Percentiles rank a stretch among this genome's conserved stretches.
Conservation (phyloP, 2,888 invertebrate genomes). For the Pimpla rufipes region DNA sequence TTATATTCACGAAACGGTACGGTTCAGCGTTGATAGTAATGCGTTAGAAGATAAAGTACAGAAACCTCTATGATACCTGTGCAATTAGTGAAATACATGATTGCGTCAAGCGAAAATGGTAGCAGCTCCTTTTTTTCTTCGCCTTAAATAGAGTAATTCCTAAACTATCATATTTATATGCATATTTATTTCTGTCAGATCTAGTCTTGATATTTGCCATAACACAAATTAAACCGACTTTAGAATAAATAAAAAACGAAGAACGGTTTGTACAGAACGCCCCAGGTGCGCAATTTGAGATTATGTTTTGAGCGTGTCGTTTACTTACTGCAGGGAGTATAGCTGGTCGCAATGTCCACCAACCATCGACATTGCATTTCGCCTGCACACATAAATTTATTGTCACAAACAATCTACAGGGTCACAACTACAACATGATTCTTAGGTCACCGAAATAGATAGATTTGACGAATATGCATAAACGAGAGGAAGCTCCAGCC, state of each 20-base stretch:
- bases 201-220: neutral
- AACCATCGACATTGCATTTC: slow-evolving; percentile 85
- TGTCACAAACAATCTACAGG: slow-evolving; percentile 76
- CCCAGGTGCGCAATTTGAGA: slow-evolving; percentile 47
- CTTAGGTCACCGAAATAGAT: slow-evolving; percentile 23
- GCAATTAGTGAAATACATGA: slow-evolving; percentile 29
- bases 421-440: slow-evolving; percentile 19
- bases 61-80: neutral
- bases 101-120: slow-evolving; percentile 10
- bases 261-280: slow-evolving; percentile 48
- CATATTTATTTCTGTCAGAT: neutral
- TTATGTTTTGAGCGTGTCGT: slow-evolving; percentile 70
- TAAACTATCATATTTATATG: neutral
- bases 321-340: slow-evolving; percentile 85
- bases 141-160: neutral
- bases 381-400: slow-evolving; percentile 85
- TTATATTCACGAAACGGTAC: neutral
- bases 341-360: slow-evolving; percentile 85
- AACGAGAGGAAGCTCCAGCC: neutral
- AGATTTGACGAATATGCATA: neutral
- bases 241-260: slow-evolving; percentile 38
- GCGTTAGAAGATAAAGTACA: slow-evolving; percentile 6
- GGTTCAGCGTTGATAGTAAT: slow-evolving; percentile 1
- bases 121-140: slow-evolving; percentile 22
- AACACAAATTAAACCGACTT: slow-evolving; percentile 10